Evolutionary conservation across 2,888 invertebrate species (phyloP), one percentile per base, ranked within the genome.

Genomic region (Diogma glabrata): DNA sequence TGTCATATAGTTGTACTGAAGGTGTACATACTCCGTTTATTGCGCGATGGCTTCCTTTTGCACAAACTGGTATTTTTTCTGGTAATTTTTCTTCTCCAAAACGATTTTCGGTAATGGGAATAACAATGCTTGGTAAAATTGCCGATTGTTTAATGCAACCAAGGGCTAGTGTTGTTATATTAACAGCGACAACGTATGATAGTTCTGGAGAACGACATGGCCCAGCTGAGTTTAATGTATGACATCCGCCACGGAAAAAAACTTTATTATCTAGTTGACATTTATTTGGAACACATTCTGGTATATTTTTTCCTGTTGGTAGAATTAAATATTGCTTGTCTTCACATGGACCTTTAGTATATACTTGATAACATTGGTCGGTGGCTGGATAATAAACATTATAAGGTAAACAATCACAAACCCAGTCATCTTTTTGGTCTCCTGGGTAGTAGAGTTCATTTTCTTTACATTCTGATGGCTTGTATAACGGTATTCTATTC

Each of bases 391-490:
- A 75, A 61, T 78, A 85, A 20, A 83, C 55, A 58, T 68, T 54
- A 65, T 67, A 64, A 47, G 68, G 64, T 53, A 62, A 67, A 57
- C 75, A 75, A 53, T 75, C 75, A 53, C 75, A 75, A 49, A 82
- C 75, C 81, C 81, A 82, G 56, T 79, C 78, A 54, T 76, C 75
- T 47, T 67, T 70, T 57, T 78, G 77, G 57, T 79, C 77, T 2
- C 82, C 82, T 0, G 83, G 82, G 63, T 84, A 85, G 7, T 76
- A 73, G 1, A 81, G 62, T 67, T 85, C 81, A 61, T 80, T 78
- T 38, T 70, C 69, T 2, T 77, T 74, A 60, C 85, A 86, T 59
- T 67, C 69, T 1, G 74, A 70, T 2, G 81, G 81, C 22, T 75
- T 66, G 55, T 66, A 77, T 2, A 82, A 65, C 8, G 83, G 82